phyloP scores from a whole-genome alignment of 2,113 vertebrate genomes.

The Chaetodon auriga region DNA sequence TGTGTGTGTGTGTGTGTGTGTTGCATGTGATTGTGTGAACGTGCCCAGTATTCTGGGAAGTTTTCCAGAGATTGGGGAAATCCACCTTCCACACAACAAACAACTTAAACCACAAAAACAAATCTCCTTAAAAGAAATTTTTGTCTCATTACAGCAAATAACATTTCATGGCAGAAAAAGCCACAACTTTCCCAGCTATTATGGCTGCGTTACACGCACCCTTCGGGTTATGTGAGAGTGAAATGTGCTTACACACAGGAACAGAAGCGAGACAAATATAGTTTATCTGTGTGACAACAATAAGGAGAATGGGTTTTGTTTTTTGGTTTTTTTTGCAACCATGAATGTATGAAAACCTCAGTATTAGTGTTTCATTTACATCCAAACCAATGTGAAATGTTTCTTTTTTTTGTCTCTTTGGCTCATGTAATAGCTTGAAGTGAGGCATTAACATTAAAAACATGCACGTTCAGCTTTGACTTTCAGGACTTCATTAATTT shows the following conservation, averaged over 20 bases:
- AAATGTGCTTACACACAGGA: constrained; percentile 46
- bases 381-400: not conserved
- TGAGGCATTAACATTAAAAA: not conserved
- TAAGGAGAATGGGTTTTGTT: not conserved
- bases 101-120: constrained; percentile 73
- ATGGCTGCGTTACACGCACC: constrained; percentile 52
- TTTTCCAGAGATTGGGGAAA: constrained; percentile 74
- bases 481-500: not conserved
- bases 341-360: not conserved
- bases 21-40: constrained; percentile 62
- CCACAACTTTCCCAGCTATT: constrained; percentile 66
- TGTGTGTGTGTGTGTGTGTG: constrained; percentile 17
- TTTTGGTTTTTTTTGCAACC: not conserved
- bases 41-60: constrained; percentile 67
- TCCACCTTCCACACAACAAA: constrained; percentile 73
- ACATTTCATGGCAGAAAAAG: constrained; percentile 64
- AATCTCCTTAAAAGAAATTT: constrained; percentile 58
- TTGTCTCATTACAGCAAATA: constrained; percentile 64
- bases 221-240: constrained; percentile 30
- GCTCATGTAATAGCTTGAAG: not conserved
- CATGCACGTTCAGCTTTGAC: not conserved
- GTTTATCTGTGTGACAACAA: constrained; percentile 15
- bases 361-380: not conserved
- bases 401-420: not conserved
- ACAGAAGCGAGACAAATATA: constrained; percentile 23